Evolutionary conservation across 2,113 vertebrate species (phyloP), one percentile per base, ranked within the genome.

Genomic region (Carassius gibelio): DNA sequence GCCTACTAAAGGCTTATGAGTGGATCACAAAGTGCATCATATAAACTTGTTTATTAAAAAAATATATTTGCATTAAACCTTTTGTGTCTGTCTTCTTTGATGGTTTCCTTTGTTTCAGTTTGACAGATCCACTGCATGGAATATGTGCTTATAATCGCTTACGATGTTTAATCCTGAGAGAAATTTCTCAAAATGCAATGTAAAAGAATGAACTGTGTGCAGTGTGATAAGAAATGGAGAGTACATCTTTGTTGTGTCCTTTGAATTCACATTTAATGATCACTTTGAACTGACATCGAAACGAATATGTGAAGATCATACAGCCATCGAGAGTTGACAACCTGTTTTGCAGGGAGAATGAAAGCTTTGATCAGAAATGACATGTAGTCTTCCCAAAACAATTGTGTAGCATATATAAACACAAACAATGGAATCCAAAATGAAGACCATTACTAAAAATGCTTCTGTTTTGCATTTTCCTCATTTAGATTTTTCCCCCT

Each of bases 1-100:
- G 92, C 88, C 91, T 91, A 88, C 94, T 93, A 92, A 92, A 93
- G 95, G 95, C 95, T 94, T 92, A 91, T 93, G 92, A 93, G 93
- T 95, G 95, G 94, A 95, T 94, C 94, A 90, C 93, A 91, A 95
- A 95, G 95, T 94, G 94, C 95, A 96, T 96, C 93, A 93, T 94
- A 93, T 94, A 95, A 93, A 92, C 91, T 90, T 93, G 91, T 91
- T 93, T 92, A 95, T 93, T 95, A 95, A 95, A 95, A 93, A 59
- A 59, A 59, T 30, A n/a, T 59, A 59, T 93, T 93, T 93, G 90
- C 91, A 93, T 91, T 89, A 92, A 90, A 92, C 86, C 91, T 75
- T 45, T 45, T 85, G 90, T 89, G 86, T 88, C 77, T 87, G 79
- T 90, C 91, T 91, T 87, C 90, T 88, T 62, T 80, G 72, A 84